phyloP scores from a whole-genome alignment of 37 sponge, comb jelly and placozoan species.

The Halisarca cf. caerulea region DNA sequence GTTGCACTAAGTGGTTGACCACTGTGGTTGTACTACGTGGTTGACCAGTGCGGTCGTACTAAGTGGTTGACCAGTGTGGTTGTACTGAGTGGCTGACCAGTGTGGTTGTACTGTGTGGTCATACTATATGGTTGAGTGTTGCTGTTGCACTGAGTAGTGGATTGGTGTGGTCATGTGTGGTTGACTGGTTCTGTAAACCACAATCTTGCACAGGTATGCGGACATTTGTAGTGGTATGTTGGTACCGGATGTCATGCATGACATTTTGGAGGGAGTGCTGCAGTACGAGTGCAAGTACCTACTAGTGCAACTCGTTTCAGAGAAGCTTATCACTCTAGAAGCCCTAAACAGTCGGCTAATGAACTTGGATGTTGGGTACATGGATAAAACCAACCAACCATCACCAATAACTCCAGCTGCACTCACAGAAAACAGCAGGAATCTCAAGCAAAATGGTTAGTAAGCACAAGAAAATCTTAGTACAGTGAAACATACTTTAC shows the following conservation, averaged over 20 bases:
- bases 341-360: background rate
- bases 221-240: conserved; percentile 19
- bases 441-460: too few species aligned
- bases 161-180: background rate
- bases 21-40: too few species aligned
- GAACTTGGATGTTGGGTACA: background rate
- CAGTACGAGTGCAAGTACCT: conserved; percentile 19
- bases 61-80: too few species aligned
- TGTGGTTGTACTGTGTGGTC: background rate
- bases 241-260: conserved; percentile 31
- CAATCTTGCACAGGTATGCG: background rate
- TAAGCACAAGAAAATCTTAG: too few species aligned
- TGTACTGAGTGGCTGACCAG: too few species aligned
- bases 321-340: conserved; percentile 3
- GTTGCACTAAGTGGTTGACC: too few species aligned
- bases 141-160: too few species aligned
- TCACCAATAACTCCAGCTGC: conserved; percentile 1
- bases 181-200: background rate
- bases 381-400: background rate
- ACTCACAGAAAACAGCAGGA: too few species aligned
- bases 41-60: too few species aligned
- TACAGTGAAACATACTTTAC: too few species aligned
- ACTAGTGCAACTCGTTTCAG: background rate
- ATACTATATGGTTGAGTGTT: too few species aligned
- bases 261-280: conserved; percentile 26